Conservation (phyloP, 1,140 invertebrate genomes). For the Brachystomella parvula region DNA sequence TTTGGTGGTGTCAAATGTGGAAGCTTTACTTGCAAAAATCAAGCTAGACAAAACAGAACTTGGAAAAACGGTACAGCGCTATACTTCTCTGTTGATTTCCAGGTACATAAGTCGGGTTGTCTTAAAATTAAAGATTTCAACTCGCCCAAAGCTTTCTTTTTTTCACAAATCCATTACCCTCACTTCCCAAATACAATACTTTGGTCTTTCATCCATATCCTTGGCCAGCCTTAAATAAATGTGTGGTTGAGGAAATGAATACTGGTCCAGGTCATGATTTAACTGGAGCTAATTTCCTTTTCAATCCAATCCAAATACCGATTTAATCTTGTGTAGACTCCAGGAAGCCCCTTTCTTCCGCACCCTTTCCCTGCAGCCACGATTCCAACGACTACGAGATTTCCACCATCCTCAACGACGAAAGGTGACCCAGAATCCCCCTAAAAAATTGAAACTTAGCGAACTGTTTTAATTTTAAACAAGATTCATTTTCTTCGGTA, state of each 20-base stretch:
- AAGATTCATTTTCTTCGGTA: too few species aligned
- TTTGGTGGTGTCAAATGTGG: too few species aligned
- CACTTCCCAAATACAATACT: not conserved
- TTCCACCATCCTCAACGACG: not conserved
- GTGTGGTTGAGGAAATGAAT: not conserved
- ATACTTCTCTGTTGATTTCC: not conserved
- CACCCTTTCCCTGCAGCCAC: constrained; percentile 27
- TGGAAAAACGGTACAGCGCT: too few species aligned
- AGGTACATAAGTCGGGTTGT: not conserved
- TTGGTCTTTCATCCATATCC: not conserved
- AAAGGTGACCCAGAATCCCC: constrained; percentile 2
- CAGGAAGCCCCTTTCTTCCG: constrained; percentile 18
- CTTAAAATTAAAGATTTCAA: not conserved
- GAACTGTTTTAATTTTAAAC: too few species aligned
- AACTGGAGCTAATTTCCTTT: constrained; percentile 1
- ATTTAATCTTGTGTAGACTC: constrained; percentile 12
- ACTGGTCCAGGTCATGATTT: not conserved
- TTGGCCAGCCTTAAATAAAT: not conserved
- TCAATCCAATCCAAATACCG: constrained; percentile 14
- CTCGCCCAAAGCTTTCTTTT: not conserved
- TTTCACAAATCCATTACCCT: not conserved
- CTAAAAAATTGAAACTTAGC: too few species aligned
- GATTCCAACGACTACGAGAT: constrained; percentile 19
- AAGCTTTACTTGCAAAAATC: too few species aligned
- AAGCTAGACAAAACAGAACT: too few species aligned